Evolutionary conservation across 2,797 vertebrate genomes (phyloP).

Genomic region (Melanotaenia trifasciata): DNA sequence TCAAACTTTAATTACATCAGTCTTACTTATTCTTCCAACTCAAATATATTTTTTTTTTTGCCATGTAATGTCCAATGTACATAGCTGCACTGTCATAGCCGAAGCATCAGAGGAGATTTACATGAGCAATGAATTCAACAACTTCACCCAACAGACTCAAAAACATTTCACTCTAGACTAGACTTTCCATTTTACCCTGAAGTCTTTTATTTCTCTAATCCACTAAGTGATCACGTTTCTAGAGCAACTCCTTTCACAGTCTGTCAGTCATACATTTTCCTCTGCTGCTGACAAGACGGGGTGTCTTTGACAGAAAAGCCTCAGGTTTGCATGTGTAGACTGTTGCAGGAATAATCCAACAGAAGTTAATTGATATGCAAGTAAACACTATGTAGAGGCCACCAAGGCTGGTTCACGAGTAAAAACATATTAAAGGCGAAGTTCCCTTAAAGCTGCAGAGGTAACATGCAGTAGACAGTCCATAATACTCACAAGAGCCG

Average conservation of each 20-base stretch:
- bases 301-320: slow-evolving; percentile 68
- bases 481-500: not conserved
- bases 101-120: slow-evolving; percentile 53
- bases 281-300: slow-evolving; percentile 63
- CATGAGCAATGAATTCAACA: slow-evolving; percentile 57
- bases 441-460: slow-evolving; percentile 8
- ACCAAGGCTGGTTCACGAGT: slow-evolving; percentile 62
- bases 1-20: slow-evolving; percentile 26
- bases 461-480: slow-evolving; percentile 35
- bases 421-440: slow-evolving; percentile 56
- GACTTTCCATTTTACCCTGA: slow-evolving; percentile 53
- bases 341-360: slow-evolving; percentile 62
- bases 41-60: slow-evolving; percentile 21
- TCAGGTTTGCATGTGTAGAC: slow-evolving; percentile 59
- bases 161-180: slow-evolving; percentile 25
- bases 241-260: slow-evolving; percentile 17
- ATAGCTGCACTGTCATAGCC: slow-evolving; percentile 25
- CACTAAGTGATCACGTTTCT: slow-evolving; percentile 15
- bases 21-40: slow-evolving; percentile 23
- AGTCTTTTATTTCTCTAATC: slow-evolving; percentile 61
- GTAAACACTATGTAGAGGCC: slow-evolving; percentile 62
- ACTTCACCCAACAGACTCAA: slow-evolving; percentile 29
- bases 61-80: slow-evolving; percentile 29
- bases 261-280: slow-evolving; percentile 61
- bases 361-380: slow-evolving; percentile 41